Conservation (phyloP, 2,797 vertebrate genomes). For the Threskiornis aethiopicus region DNA sequence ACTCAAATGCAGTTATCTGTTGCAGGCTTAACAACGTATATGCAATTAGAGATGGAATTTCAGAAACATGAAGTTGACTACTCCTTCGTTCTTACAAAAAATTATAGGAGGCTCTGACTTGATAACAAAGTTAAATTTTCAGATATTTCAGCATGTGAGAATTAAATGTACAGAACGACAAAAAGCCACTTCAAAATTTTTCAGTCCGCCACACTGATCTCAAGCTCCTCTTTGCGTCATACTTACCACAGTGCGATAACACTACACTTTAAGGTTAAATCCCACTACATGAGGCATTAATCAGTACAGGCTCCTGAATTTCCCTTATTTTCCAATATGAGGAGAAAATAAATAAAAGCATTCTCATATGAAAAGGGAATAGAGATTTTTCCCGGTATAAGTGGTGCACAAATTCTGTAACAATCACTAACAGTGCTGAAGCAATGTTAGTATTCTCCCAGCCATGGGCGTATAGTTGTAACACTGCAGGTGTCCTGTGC, state of each 20-base stretch:
- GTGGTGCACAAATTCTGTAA: not conserved
- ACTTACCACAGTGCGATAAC: not conserved
- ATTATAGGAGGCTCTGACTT: not conserved
- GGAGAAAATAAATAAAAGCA: not conserved
- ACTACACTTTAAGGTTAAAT: not conserved
- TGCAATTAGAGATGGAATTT: not conserved
- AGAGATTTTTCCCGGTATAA: not conserved
- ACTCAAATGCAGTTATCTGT: not conserved
- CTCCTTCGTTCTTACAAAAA: not conserved
- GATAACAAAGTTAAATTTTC: not conserved
- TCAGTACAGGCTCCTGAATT: not conserved
- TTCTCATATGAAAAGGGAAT: not conserved
- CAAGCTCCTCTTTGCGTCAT: not conserved
- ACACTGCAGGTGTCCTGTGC: not conserved
- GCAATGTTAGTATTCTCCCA: not conserved
- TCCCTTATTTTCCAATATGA: not conserved
- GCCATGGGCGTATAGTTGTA: fast-evolving
- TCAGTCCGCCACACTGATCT: not conserved
- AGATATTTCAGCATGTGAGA: not conserved
- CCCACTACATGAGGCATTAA: not conserved
- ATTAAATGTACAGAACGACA: not conserved
- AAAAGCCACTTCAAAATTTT: not conserved
- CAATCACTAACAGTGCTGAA: not conserved
- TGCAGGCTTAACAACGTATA: not conserved
- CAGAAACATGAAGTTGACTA: not conserved